These are phyloP conservation scores for Conopomorpha cramerella DNA, from an alignment of 1,140 invertebrate genomes.

Conservation along the genomic window DNA sequence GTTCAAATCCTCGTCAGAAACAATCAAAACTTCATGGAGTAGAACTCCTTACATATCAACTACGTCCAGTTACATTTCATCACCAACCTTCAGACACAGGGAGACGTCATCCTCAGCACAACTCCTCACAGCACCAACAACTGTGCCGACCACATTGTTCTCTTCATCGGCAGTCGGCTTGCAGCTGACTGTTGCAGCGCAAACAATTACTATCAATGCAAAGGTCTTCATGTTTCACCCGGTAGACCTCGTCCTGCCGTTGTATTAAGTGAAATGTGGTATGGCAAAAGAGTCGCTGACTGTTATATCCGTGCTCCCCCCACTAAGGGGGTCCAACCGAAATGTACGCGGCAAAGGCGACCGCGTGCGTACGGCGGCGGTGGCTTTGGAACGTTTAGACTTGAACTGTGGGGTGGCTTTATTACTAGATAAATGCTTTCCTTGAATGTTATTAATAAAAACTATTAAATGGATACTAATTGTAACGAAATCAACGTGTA, in stretches of 20 bases:
- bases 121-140: conserved; percentile 69
- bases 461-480: no score
- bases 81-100: conserved; percentile 71
- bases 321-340: conserved; percentile 16
- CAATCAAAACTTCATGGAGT: no score
- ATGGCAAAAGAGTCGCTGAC: conserved; percentile 16
- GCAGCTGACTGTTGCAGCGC: conserved; percentile 50
- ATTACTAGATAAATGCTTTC: no score
- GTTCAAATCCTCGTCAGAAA: no score
- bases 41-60: no score
- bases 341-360: conserved; percentile 17
- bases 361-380: no score
- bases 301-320: conserved; percentile 41
- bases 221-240: conserved; percentile 61
- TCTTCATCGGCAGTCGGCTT: conserved; percentile 61
- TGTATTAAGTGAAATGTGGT: conserved; percentile 32
- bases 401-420: no score
- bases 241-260: conserved; percentile 15
- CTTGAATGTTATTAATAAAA: no score
- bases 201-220: conserved; percentile 55
- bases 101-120: conserved; percentile 71
- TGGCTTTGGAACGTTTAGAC: no score
- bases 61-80: neutral
- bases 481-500: no score
- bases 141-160: conserved; percentile 57